Percentiles rank a stretch among this genome's conserved stretches.
phyloP scores from a whole-genome alignment of 2,888 invertebrate species.

The Cordilura impudica region DNA sequence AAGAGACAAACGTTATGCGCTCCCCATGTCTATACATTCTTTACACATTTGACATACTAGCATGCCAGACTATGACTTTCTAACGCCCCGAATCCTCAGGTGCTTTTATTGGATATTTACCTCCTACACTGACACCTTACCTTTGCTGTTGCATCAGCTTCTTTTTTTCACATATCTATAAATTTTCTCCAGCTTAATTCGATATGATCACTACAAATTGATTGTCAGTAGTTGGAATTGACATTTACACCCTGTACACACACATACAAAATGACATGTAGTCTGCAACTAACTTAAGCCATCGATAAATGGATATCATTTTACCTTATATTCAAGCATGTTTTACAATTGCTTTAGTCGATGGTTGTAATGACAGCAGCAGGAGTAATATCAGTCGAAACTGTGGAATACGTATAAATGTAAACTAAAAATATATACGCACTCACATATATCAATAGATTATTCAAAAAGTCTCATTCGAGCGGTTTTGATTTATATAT shows the following conservation, averaged over 20 bases:
- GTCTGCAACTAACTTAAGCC: neutral
- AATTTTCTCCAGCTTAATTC: conserved; percentile 49
- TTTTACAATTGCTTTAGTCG: conserved; percentile 8
- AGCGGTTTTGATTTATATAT: conserved; percentile 52
- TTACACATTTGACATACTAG: too few species aligned
- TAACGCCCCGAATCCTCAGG: too few species aligned
- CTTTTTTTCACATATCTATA: conserved; percentile 29
- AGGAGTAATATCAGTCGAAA: neutral
- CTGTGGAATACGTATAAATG: neutral
- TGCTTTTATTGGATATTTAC: neutral
- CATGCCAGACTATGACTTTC: too few species aligned
- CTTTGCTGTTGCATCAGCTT: neutral
- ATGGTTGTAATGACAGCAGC: neutral
- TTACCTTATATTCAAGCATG: conserved; percentile 5
- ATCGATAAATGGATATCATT: conserved; percentile 39
- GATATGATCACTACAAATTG: conserved; percentile 55
- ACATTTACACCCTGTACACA: conserved; percentile 34
- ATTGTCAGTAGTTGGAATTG: conserved; percentile 58
- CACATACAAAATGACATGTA: neutral
- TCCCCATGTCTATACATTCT: too few species aligned
- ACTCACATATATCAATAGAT: conserved; percentile 40
- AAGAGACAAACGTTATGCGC: too few species aligned
- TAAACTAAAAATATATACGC: conserved; percentile 36
- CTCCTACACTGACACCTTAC: neutral
- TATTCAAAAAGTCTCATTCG: conserved; percentile 48